Evolutionary conservation across 2,113 vertebrate genomes (phyloP), one percentile per base, ranked within the genome.

Genomic region (Gulo gulo): DNA sequence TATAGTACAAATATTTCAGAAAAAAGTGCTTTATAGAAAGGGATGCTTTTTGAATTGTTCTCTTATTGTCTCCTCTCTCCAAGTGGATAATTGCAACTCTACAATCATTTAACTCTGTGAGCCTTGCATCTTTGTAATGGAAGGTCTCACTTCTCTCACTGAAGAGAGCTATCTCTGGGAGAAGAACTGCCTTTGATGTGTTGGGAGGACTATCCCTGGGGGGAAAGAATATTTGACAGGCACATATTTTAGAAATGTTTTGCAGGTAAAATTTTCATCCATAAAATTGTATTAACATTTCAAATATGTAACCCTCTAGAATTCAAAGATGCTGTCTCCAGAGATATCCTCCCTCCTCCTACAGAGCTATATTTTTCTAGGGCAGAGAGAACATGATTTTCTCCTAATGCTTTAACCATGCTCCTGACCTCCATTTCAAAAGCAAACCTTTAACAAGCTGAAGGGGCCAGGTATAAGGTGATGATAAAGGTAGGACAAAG

Each of bases 271-370:
- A 94, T 95, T 97, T 96, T 95, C 82, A 97, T 95, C 89, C 82
- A 79, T 96, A 98, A 96, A 97, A 97, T 87, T 29, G 2, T 93
- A 98, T 98, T 97, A 98, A 93, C 96, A 97, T 96, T 98, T 97
- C 97, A 98, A 97, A 97, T 67, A 59, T 95, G 67, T 0, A 11
- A 82, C 89, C 82, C 61, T 97, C 94, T 36, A 73, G 78, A 98
- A 97, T 93, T 97, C 65, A 97, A 97, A 97, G 83, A 93, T 1
- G 1, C 36, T 14, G 29, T 95, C 82, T 96, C 85, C 3, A 13
- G 78, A 95, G 97, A 94, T 47, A 92, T 92, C 84, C 81, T 93
- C 31, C 57, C 52, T 88, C 45, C 61, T 91, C 29, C 14, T n/a
- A 55, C 55, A 94, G 52, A 78, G 65, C 14, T 55, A 12, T 95